Percentiles rank a stretch among this genome's conserved stretches.
Evolutionary conservation across 2,888 invertebrate genomes (phyloP).

Genomic region (Drosophila helvetica): DNA sequence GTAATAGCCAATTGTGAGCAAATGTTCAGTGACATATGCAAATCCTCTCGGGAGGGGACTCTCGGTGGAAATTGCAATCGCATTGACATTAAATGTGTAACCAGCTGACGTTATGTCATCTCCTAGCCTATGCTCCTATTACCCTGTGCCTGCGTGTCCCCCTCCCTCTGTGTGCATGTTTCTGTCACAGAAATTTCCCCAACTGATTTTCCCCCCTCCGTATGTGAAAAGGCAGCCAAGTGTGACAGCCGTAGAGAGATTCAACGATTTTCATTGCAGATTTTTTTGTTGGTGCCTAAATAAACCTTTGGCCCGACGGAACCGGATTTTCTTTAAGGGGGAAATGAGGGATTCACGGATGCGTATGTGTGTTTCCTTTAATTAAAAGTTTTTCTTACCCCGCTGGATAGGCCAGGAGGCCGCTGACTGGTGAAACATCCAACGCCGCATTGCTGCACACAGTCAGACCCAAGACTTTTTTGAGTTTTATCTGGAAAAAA

Average conservation of each 20-base stretch:
- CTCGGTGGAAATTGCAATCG: conserved; percentile 19
- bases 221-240: conserved; percentile 31
- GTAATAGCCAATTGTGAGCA: conserved; percentile 25
- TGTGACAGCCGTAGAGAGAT: conserved; percentile 32
- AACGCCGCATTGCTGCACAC: conserved; percentile 96
- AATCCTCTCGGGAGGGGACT: conserved; percentile 20
- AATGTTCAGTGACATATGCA: conserved; percentile 36
- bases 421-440: conserved; percentile 93
- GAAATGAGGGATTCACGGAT: conserved; percentile 16
- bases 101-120: conserved; percentile 43
- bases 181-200: conserved; percentile 31
- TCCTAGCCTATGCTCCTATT: not conserved
- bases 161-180: conserved; percentile 3
- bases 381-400: conserved; percentile 89
- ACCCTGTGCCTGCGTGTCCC: not conserved
- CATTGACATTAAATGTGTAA: conserved; percentile 34
- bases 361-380: conserved; percentile 14
- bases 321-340: not conserved
- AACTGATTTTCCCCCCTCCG: conserved; percentile 24
- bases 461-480: conserved; percentile 97
- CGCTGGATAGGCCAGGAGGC: conserved; percentile 97
- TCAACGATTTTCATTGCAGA: conserved; percentile 21
- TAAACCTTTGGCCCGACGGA: conserved; percentile 3
- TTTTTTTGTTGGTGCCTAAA: conserved; percentile 14
- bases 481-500: conserved; percentile 93